These are phyloP conservation scores for Yponomeuta malinellus DNA, from an alignment of 2,888 invertebrate genomes.

Conservation along the genomic window DNA sequence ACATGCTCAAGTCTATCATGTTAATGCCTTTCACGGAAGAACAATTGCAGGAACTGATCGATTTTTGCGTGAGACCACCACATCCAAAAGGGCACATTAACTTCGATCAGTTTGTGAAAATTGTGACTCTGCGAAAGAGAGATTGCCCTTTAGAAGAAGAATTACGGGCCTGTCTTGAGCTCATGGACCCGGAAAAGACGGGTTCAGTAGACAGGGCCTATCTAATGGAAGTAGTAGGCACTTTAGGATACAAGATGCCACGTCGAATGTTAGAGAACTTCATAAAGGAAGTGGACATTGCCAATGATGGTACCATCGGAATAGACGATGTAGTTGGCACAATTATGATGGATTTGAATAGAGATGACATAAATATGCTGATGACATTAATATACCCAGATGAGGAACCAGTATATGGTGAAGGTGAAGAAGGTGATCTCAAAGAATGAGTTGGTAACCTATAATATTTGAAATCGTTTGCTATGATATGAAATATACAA, in stretches of 20 bases:
- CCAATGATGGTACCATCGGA: conserved; percentile 60
- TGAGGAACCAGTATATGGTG: background rate
- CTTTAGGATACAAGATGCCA: conserved; percentile 52
- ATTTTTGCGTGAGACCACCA: conserved; percentile 52
- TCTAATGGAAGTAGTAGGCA: conserved; percentile 45
- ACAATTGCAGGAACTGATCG: conserved; percentile 54
- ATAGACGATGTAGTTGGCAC: conserved; percentile 64
- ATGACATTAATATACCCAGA: conserved; percentile 13
- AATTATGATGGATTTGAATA: conserved; percentile 59
- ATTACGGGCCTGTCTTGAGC: conserved; percentile 48
- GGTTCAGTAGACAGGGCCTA: conserved; percentile 50
- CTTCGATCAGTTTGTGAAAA: conserved; percentile 58
- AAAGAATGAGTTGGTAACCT: background rate
- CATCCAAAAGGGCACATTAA: conserved; percentile 56
- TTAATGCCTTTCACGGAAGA: conserved; percentile 58
- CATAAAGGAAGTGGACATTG: conserved; percentile 62
- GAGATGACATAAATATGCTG: conserved; percentile 52
- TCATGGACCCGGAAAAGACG: conserved; percentile 46
- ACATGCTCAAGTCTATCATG: conserved; percentile 56
- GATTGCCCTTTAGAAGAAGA: conserved; percentile 55
- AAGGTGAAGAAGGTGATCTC: background rate
- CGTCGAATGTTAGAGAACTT: conserved; percentile 46
- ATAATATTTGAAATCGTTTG: background rate
- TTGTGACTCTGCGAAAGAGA: conserved; percentile 56
- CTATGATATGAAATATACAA: background rate